Evolutionary conservation across 2,113 vertebrate genomes (phyloP).

Genomic region (Carassius carassius): DNA sequence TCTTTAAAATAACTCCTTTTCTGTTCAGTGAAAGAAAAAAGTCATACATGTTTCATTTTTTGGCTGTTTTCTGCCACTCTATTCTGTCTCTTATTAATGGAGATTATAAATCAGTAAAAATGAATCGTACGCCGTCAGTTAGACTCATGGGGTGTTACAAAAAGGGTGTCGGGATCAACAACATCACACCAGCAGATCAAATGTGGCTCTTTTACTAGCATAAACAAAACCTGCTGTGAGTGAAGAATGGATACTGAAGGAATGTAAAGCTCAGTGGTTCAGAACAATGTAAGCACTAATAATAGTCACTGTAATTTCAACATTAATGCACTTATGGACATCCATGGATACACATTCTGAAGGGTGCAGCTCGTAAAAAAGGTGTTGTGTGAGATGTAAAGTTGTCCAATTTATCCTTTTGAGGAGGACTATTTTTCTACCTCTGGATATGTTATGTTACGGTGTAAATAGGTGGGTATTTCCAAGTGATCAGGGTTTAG

Average conservation of each 20-base stretch:
- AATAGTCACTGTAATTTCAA: not conserved
- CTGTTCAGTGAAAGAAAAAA: not conserved
- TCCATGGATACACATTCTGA: not conserved
- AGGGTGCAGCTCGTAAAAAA: not conserved
- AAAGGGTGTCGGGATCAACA: not conserved
- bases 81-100: not conserved
- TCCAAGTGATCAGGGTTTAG: too few relatives aligned
- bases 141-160: constrained; percentile 19
- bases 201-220: not conserved
- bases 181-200: constrained; percentile 21
- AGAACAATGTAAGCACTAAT: not conserved
- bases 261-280: not conserved
- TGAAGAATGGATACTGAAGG: not conserved
- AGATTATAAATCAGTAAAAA: constrained; percentile 44
- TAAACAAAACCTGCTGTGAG: constrained; percentile 9
- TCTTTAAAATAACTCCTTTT: not conserved
- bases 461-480: too few relatives aligned
- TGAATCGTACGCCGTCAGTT: constrained; percentile 15
- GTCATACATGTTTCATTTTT: too few relatives aligned
- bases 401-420: too few relatives aligned
- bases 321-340: not conserved
- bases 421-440: not conserved
- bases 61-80: not conserved
- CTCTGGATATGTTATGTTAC: not conserved
- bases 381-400: too few relatives aligned